Evolutionary conservation across 1,140 invertebrate genomes (phyloP).

Genomic region (Samia ricini): DNA sequence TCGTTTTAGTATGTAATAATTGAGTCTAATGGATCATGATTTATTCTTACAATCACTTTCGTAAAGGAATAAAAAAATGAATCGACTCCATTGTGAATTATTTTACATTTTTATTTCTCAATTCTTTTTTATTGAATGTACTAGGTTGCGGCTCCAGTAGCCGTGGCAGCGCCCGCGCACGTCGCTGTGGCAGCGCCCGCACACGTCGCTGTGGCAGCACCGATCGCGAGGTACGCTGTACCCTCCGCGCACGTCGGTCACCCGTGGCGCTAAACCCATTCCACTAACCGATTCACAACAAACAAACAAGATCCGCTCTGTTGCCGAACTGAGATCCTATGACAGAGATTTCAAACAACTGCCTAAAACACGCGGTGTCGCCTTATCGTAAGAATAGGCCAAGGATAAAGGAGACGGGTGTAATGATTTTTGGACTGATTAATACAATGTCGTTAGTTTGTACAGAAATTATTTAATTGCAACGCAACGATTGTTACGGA

Average conservation of each 20-base stretch:
- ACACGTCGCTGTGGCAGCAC: conserved; percentile 57
- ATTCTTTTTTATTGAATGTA: neutral
- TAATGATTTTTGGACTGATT: conserved; percentile 15
- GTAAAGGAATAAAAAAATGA: too few species aligned
- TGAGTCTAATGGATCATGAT: too few species aligned
- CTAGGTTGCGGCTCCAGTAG: conserved; percentile 51
- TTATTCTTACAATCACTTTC: too few species aligned
- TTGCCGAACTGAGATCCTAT: conserved; percentile 3
- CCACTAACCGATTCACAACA: neutral
- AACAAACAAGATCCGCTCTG: conserved; percentile 1
- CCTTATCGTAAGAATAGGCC: conserved; percentile 30
- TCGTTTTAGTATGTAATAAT: too few species aligned
- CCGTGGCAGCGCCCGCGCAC: conserved; percentile 37
- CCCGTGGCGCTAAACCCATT: conserved; percentile 53
- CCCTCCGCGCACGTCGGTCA: conserved; percentile 46
- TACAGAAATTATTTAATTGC: conserved; percentile 17
- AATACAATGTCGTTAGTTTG: conserved; percentile 16
- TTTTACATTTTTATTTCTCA: neutral
- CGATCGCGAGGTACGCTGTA: conserved; percentile 41
- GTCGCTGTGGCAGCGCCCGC: conserved; percentile 62
- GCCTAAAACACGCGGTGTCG: conserved; percentile 22
- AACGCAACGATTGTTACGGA: neutral
- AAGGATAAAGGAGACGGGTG: neutral
- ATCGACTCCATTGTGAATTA: neutral
- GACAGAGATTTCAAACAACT: conserved; percentile 3